phyloP scores from a whole-genome alignment of 2,113 vertebrate genomes.

The Aleadryas rufinucha region DNA sequence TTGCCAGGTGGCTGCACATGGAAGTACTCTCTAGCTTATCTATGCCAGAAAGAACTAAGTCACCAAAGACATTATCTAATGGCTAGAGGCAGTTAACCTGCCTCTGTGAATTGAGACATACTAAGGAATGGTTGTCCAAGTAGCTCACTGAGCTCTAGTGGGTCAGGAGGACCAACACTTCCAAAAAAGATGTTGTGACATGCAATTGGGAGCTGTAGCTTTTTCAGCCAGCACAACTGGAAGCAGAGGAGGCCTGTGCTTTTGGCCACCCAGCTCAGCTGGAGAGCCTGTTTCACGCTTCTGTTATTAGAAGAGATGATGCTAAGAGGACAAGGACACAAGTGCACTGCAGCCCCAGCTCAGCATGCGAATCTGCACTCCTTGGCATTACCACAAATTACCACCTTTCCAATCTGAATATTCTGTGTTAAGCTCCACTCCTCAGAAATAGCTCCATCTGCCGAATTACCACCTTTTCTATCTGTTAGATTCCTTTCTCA shows the following conservation, averaged over 20 bases:
- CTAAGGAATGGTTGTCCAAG: neutral
- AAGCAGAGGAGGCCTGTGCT: neutral
- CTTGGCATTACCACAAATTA: neutral
- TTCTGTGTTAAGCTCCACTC: neutral
- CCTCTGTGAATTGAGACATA: neutral
- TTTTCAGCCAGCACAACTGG: neutral
- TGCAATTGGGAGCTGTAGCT: rapidly evolving
- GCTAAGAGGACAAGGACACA: neutral
- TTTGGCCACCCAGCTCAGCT: neutral
- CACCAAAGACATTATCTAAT: neutral
- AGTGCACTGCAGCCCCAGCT: neutral
- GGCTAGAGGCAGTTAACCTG: neutral
- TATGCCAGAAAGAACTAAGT: neutral
- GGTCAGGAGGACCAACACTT: neutral
- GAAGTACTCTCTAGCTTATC: neutral
- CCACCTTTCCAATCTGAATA: neutral
- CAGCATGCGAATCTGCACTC: neutral
- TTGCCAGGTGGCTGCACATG: neutral
- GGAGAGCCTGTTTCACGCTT: neutral
- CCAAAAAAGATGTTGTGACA: neutral
- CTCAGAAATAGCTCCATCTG: neutral
- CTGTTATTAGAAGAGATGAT: neutral
- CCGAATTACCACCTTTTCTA: neutral
- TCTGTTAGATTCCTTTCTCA: neutral
- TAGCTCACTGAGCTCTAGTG: neutral